Evolutionary conservation across 2,113 vertebrate species (phyloP).

Genomic region (Typhlomys cinereus): DNA sequence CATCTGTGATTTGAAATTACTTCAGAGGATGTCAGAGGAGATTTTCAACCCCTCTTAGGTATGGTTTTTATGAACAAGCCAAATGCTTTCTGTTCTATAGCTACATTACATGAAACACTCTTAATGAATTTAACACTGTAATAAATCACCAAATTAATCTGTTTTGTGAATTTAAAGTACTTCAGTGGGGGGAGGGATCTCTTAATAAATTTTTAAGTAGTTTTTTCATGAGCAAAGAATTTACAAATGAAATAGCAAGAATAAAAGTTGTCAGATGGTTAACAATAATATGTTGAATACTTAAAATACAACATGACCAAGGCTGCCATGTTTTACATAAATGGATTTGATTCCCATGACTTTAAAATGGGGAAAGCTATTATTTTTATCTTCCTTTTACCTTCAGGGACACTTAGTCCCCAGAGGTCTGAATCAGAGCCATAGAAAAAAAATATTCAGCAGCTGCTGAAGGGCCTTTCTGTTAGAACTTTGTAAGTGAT

Average conservation of each 20-base stretch:
- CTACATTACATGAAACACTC: slow-evolving; percentile 17
- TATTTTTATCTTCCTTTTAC: slow-evolving; percentile 12
- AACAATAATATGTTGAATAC: neutral
- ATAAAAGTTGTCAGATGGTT: neutral
- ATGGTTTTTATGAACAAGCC: slow-evolving; percentile 20
- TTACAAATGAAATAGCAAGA: neutral
- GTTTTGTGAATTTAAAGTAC: slow-evolving; percentile 57
- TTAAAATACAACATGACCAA: neutral
- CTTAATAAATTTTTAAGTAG: slow-evolving; percentile 37
- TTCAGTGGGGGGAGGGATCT: neutral
- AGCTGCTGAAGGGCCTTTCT: neutral
- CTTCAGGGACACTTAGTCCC: neutral
- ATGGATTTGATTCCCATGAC: neutral
- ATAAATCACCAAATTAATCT: slow-evolving; percentile 38
- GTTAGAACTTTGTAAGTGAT: neutral
- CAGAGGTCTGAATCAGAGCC: too few relatives aligned
- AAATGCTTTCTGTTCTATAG: slow-evolving; percentile 56
- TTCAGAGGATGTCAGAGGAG: neutral
- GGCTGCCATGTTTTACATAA: neutral
- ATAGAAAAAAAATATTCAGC: neutral
- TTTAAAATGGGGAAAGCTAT: neutral
- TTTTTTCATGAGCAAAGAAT: slow-evolving; percentile 34
- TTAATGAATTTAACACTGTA: slow-evolving; percentile 4
- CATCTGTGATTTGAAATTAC: slow-evolving; percentile 61
- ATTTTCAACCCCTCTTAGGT: slow-evolving; percentile 30